Conservation (phyloP, 30 jellyfish, hydroid and myxozoan genomes). For the Pseudorhiza aurosa region DNA sequence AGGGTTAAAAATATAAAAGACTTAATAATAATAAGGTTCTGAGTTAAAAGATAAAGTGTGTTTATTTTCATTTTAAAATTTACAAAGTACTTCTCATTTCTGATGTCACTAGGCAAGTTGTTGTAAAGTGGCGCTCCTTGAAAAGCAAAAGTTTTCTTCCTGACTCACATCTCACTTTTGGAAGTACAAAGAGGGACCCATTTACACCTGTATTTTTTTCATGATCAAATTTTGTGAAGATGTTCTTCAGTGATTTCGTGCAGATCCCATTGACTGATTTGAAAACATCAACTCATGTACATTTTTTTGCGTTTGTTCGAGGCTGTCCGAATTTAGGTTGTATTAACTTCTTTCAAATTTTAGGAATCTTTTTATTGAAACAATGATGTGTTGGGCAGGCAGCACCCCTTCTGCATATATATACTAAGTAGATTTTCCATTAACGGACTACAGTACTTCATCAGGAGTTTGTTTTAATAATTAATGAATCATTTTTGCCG, state of each 20-base stretch:
- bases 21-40: no score
- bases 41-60: no score
- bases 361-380: conserved; percentile 15
- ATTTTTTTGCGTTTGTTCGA: conserved; percentile 56
- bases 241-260: conserved; percentile 33
- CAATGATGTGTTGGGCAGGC: conserved; percentile 30
- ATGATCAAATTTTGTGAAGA: conserved; percentile 44
- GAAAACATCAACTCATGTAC: conserved; percentile 10
- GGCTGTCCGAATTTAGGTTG: conserved; percentile 60
- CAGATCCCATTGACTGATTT: conserved; percentile 55
- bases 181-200: conserved; percentile 57
- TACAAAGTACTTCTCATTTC: no score
- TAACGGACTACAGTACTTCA: background rate
- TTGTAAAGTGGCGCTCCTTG: no score
- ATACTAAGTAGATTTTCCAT: conserved; percentile 17
- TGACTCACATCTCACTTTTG: conserved; percentile 63
- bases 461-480: background rate
- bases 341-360: background rate
- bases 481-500: conserved; percentile 15
- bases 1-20: no score
- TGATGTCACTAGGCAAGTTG: no score
- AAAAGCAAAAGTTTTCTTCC: conserved; percentile 49
- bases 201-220: conserved; percentile 55
- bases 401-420: conserved; percentile 8
- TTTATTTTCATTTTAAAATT: no score